These are phyloP conservation scores for Craseonycteris thonglongyai DNA, from an alignment of 2,113 vertebrate species.

Conservation along the genomic window DNA sequence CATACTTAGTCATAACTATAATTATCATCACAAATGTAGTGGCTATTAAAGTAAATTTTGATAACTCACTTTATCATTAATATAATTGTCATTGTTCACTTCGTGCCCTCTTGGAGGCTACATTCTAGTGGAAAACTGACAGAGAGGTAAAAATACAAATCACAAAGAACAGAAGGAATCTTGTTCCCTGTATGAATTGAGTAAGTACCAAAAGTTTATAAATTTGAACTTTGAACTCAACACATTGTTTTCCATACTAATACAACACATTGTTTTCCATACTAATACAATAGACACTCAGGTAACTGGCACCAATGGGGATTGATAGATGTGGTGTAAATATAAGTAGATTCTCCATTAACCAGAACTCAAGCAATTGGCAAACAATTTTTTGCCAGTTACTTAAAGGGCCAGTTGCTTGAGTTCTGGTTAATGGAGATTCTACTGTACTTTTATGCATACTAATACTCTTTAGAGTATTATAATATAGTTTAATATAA, in stretches of 20 bases:
- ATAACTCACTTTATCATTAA: slow-evolving; percentile 62
- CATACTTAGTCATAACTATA: slow-evolving; percentile 59
- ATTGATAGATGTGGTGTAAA: too few relatives aligned
- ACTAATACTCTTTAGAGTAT: background rate
- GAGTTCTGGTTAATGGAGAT: too few relatives aligned
- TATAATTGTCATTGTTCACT: slow-evolving; percentile 62
- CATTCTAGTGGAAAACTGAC: slow-evolving; percentile 45
- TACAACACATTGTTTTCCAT: too few relatives aligned
- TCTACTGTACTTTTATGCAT: too few relatives aligned
- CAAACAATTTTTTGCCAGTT: too few relatives aligned
- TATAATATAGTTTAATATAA: background rate
- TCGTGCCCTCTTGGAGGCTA: slow-evolving; percentile 47
- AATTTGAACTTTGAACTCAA: background rate
- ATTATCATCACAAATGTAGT: slow-evolving; percentile 62
- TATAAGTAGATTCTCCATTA: too few relatives aligned
- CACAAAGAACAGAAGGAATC: slow-evolving; percentile 14
- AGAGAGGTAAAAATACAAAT: slow-evolving; percentile 33
- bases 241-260: background rate
- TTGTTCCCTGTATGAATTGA: background rate
- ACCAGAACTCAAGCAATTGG: too few relatives aligned
- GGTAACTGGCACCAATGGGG: too few relatives aligned
- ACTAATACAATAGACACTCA: too few relatives aligned
- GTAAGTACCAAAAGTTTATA: slow-evolving; percentile 9
- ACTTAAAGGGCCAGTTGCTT: too few relatives aligned
- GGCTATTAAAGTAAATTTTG: slow-evolving; percentile 64